Conservation (phyloP, 2,797 vertebrate species). For the Rousettus madagascariensis region DNA sequence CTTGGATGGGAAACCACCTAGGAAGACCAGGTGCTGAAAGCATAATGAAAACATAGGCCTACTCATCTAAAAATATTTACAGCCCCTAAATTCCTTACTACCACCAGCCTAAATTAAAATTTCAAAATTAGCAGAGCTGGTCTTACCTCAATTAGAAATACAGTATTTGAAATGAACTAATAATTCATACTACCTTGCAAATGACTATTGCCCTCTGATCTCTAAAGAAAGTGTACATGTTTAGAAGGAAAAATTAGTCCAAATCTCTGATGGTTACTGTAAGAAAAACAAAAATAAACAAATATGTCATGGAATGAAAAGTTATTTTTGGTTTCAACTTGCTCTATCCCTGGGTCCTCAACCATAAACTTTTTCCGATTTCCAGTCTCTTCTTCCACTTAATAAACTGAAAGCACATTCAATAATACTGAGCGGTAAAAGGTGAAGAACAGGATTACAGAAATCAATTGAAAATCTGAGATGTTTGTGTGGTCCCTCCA, state of each 20-base stretch:
- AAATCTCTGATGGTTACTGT: background rate
- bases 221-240: background rate
- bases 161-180: background rate
- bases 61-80: background rate
- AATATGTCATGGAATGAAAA: background rate
- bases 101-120: background rate
- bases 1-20: no score
- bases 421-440: background rate
- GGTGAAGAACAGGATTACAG: background rate
- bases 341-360: background rate
- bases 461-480: background rate
- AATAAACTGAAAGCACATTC: constrained; percentile 1
- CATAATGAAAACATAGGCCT: background rate
- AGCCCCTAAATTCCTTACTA: background rate
- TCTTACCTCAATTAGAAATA: background rate
- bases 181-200: background rate
- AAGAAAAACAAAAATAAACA: constrained; percentile 14
- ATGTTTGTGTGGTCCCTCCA: background rate
- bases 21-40: no score
- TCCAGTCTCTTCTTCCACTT: background rate
- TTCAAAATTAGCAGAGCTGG: background rate
- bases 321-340: background rate
- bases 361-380: background rate
- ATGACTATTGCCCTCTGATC: background rate
- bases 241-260: background rate